Evolutionary conservation across 2,888 invertebrate genomes (phyloP).

Genomic region (Odontomyia ornata): DNA sequence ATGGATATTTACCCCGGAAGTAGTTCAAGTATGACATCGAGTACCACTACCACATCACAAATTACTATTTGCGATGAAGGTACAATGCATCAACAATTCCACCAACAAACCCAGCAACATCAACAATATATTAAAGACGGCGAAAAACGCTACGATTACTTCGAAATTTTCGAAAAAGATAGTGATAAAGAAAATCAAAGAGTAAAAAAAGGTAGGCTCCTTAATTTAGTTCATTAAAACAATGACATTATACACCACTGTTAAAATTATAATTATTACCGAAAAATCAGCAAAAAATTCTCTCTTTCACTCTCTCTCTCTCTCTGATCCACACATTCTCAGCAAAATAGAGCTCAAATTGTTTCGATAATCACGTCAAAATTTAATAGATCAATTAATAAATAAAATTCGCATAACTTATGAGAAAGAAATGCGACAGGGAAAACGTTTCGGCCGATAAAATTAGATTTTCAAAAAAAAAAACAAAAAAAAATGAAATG

Average conservation of each 20-base stretch:
- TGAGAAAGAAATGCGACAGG: not conserved
- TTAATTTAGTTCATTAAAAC: slow-evolving; percentile 8
- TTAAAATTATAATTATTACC: slow-evolving; percentile 3
- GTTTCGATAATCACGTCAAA: slow-evolving; percentile 28
- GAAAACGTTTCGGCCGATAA: not conserved
- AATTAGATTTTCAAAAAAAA: slow-evolving; percentile 11
- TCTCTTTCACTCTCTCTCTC: not conserved
- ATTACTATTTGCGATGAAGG: slow-evolving; percentile 35
- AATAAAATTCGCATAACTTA: not conserved
- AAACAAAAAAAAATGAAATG: slow-evolving; percentile 8
- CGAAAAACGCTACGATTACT: slow-evolving; percentile 47
- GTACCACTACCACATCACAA: slow-evolving; percentile 25
- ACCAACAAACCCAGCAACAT: not conserved
- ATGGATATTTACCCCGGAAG: slow-evolving; percentile 47
- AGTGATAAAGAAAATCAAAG: slow-evolving; percentile 44
- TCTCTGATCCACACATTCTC: slow-evolving; percentile 7
- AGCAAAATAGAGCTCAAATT: slow-evolving; percentile 47
- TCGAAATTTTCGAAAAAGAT: slow-evolving; percentile 49
- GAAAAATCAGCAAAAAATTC: not conserved
- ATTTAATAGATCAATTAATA: slow-evolving; percentile 4
- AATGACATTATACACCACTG: slow-evolving; percentile 21
- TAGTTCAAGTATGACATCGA: slow-evolving; percentile 9
- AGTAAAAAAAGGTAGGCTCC: slow-evolving; percentile 48
- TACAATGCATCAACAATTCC: slow-evolving; percentile 16
- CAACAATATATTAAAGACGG: slow-evolving; percentile 38